Conservation (phyloP, 2,797 vertebrate species). For the Sciurus vulgaris region DNA sequence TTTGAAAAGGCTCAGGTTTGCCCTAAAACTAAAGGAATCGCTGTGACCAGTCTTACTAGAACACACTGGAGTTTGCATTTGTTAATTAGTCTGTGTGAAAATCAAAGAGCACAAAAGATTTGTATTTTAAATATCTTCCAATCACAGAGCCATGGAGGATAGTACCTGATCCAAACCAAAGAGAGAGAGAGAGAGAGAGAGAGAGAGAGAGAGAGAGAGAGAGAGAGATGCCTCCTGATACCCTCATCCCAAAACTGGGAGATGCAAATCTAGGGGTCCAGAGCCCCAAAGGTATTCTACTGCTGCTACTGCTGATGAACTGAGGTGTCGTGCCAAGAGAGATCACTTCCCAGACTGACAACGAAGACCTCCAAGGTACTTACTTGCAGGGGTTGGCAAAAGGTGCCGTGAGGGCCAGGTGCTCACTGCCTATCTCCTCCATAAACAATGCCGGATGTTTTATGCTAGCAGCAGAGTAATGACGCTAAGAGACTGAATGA, state of each 20-base stretch:
- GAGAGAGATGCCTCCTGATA: neutral
- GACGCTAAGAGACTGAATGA: constrained; percentile 79
- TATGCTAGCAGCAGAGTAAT: constrained; percentile 72
- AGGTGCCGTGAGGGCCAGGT: neutral
- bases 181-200: neutral
- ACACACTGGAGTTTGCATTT: neutral
- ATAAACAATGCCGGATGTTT: constrained; percentile 39
- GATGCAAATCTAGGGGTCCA: neutral
- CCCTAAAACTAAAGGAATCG: neutral
- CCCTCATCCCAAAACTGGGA: neutral
- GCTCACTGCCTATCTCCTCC: constrained; percentile 45
- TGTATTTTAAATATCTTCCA: neutral
- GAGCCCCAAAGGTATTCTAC: neutral
- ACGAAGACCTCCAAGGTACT: constrained; percentile 4
- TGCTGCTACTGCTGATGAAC: neutral
- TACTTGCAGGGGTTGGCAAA: constrained; percentile 37
- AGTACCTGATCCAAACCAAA: neutral
- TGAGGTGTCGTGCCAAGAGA: neutral
- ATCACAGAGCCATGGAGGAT: neutral
- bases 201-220: neutral
- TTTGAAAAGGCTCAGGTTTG: neutral
- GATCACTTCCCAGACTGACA: neutral
- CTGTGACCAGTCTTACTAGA: neutral
- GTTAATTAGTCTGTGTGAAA: constrained; percentile 4
- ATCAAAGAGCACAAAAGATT: neutral